Evolutionary conservation across 1,140 invertebrate species (phyloP), one percentile per base, ranked within the genome.

Genomic region (Steinernema khuongi): DNA sequence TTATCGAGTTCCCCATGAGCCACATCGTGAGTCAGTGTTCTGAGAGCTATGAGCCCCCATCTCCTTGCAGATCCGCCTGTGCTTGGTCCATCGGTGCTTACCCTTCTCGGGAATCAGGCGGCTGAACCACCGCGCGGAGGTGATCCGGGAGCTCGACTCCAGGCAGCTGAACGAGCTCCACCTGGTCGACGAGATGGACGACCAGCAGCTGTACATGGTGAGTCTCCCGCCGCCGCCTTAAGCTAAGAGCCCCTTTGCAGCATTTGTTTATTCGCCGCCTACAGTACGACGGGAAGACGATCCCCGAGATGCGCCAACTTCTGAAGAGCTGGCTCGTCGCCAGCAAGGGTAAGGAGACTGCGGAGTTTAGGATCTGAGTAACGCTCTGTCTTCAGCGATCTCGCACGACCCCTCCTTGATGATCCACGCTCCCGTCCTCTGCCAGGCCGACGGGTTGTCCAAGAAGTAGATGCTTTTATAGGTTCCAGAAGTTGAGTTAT

Each of bases 261-360:
- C 78, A 78, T 36, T 60, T 78, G 41, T 80, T 77, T 67, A 67
- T 78, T 67, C 77, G 77, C 7, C 73, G 72, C 29, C 29, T 78
- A 29, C 67, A 66, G 74, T 74, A 29, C 31, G 74, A 74, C n/a
- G 31, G 22, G 1, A 66, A 28, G n/a, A 78, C 67, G 1, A 71
- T 72, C 2, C 68, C 70, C 1, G 36, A 71, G 71, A 74, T 74
- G 72, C 68, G 72, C 19, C 28, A 75, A 43, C 30, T 30, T 36
- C 26, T 74, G 68, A 68, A 31, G 31, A 43, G 31, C 4, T 74
- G 72, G 72, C 28, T 74, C 72, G 26, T 36, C 30, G 28, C 41
- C 18, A 74, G 72, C 31, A 31, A 72, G 74, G 36, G 72, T 74
- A n/a, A n/a, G 41, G 41, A 67, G 19, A 22, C 18, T 31, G 33